A percentile compares a stretch with the other conserved stretches of the same genome.
These are phyloP conservation scores for Epirrhoe tristata DNA, from an alignment of 2,888 invertebrate species.

Conservation along the genomic window DNA sequence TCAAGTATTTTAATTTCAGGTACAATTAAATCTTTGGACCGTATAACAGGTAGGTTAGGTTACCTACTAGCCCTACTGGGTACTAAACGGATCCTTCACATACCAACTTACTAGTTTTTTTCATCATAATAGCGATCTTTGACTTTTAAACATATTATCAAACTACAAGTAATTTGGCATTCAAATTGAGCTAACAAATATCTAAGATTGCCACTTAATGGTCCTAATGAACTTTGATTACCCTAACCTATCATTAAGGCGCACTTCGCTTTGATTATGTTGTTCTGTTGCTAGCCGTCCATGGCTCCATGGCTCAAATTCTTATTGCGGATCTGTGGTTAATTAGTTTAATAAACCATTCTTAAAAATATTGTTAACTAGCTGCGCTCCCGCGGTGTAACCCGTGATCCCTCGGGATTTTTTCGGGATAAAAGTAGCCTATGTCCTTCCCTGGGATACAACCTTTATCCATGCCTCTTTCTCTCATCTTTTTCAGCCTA, in stretches of 20 bases:
- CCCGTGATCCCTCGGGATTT: no score
- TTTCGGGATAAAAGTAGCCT: no score
- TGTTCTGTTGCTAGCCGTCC: constrained; percentile 1
- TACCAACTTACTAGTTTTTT: constrained; percentile 12
- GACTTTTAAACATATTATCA: constrained; percentile 28
- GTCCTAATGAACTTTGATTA: constrained; percentile 30
- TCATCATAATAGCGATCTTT: constrained; percentile 19
- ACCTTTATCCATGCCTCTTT: no score
- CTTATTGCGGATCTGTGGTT: background rate
- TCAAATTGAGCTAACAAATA: constrained; percentile 34
- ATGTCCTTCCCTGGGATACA: no score
- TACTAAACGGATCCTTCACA: background rate
- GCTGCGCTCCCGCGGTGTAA: no score
- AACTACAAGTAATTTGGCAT: constrained; percentile 31
- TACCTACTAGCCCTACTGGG: no score
- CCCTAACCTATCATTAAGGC: constrained; percentile 30
- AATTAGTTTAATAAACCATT: background rate
- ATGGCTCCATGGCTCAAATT: background rate
- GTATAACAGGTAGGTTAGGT: no score
- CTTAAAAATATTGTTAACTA: no score
- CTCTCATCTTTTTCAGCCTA: no score
- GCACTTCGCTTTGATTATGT: constrained; percentile 6
- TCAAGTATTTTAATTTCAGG: no score
- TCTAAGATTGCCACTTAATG: constrained; percentile 29
- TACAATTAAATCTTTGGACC: no score